Percentiles rank a stretch among this genome's conserved stretches.
Conservation (phyloP, 2,888 invertebrate genomes). For the Poecilus cupreus region DNA sequence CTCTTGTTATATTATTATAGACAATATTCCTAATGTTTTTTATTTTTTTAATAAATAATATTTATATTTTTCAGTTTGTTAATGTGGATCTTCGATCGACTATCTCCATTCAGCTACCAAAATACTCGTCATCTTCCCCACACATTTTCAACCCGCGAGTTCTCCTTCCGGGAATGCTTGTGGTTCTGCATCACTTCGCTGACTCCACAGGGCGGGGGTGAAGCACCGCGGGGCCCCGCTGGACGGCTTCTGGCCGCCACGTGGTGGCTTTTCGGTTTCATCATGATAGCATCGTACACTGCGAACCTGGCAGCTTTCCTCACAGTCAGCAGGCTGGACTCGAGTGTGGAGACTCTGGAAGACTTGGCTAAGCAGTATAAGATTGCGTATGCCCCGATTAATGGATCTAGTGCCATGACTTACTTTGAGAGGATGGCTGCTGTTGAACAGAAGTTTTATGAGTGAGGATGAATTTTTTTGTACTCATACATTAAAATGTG, state of each 20-base stretch:
- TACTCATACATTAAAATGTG: too few species aligned
- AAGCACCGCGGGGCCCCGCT: not conserved
- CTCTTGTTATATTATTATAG: too few species aligned
- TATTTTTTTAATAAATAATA: not conserved
- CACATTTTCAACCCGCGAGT: not conserved
- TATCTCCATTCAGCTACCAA: not conserved
- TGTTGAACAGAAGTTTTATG: not conserved
- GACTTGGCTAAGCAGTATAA: constrained; percentile 29
- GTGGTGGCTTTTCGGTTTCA: constrained; percentile 14
- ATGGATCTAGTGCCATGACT: not conserved
- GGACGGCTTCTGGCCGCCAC: not conserved
- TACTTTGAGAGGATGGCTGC: constrained; percentile 9
- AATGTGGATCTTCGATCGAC: not conserved
- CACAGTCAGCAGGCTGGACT: not conserved
- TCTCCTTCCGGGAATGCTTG: constrained; percentile 29
- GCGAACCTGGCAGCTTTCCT: constrained; percentile 1
- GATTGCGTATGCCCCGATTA: constrained; percentile 57
- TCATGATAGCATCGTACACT: not conserved
- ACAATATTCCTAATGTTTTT: too few species aligned
- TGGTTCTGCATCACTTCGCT: not conserved
- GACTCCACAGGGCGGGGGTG: not conserved
- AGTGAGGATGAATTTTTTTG: not conserved
- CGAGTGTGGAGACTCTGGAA: not conserved
- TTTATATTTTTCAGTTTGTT: not conserved
- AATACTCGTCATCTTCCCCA: not conserved